Evolutionary conservation across 2,888 invertebrate species (phyloP), one percentile per base, ranked within the genome.

Genomic region (Drosophila bunnanda): DNA sequence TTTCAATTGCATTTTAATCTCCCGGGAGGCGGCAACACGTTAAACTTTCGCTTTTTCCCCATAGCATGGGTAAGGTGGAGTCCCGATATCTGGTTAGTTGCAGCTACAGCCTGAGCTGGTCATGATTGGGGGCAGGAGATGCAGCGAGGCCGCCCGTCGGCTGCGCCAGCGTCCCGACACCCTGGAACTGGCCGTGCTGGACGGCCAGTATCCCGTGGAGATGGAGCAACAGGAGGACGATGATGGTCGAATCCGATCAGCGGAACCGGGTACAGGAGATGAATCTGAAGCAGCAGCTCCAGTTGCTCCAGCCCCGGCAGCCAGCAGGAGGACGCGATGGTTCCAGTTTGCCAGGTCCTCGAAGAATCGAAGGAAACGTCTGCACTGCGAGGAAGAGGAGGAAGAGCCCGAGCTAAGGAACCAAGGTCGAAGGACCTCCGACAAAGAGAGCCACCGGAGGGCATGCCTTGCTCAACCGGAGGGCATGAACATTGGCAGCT

Each of bases 151-250:
- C 32, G 43, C 70, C 15, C 68, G 41, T 30, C 44, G 64, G 20
- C 32, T 64, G 34, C 82, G 78, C 28, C 80, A 84, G 74, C 88
- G 91, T 64, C 91, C 91, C 64, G 92, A 92, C 76, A 89, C 90
- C 59, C 80, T 93, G 89, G 94, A 94, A 90, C 86, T 94, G 90
- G 93, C 93, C 86, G 93, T 94, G 81, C 93, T 94, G 75, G 93
- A 93, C 78, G 41, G 25, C 91, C 92, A 76, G 50, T 22, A 20
- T 89, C 92, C 76, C 25, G 75, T 65, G 39, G 77, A 78, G 13
- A 53, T 61, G n/a, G 64, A 57, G 20, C 61, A 28, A n/a, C 34
- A 46, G 0, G 59, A 61, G 32, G 48, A 55, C 8, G 67, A 52
- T 25, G 38, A 59, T 25, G 38, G 57, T 15, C 32, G 36, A 60